Conservation (phyloP, 2,888 invertebrate species). For the Crocallis elinguaria region DNA sequence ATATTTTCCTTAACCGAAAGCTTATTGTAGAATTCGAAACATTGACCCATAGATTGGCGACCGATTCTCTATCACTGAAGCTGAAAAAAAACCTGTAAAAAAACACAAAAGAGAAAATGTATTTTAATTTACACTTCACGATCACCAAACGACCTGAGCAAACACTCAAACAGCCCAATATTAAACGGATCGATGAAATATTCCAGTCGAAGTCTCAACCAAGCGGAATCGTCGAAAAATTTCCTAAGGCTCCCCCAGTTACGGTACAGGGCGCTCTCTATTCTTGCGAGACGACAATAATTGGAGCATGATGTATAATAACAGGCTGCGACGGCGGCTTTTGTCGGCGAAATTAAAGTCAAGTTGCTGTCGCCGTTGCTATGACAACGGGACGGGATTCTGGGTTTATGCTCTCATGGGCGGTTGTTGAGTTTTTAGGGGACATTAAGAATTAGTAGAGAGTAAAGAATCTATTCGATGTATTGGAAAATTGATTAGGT, state of each 20-base stretch:
- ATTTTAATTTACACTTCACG: not conserved
- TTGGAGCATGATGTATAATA: conserved; percentile 68
- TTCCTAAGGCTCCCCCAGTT: conserved; percentile 20
- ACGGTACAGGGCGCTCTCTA: conserved; percentile 45
- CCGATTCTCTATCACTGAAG: too few species aligned
- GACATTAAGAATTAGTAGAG: not conserved
- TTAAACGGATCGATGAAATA: conserved; percentile 37
- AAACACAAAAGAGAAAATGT: not conserved
- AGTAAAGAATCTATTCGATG: too few species aligned
- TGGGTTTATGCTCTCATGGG: conserved; percentile 4
- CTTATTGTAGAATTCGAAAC: too few species aligned
- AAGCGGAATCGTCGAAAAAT: conserved; percentile 33
- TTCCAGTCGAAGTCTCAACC: conserved; percentile 33
- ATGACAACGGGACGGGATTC: conserved; percentile 43
- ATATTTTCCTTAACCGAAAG: too few species aligned
- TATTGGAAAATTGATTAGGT: too few species aligned
- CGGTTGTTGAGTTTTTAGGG: not conserved
- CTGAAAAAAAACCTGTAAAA: too few species aligned
- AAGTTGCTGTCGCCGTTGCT: conserved; percentile 50
- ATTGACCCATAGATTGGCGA: too few species aligned
- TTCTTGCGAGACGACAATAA: conserved; percentile 61
- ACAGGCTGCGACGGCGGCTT: conserved; percentile 50
- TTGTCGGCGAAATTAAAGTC: conserved; percentile 66
- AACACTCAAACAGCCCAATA: conserved; percentile 28
- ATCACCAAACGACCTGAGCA: conserved; percentile 11